Percentiles rank a stretch among this genome's conserved stretches.
Evolutionary conservation across 2,797 vertebrate genomes (phyloP).

Genomic region (Sarcoramphus papa): DNA sequence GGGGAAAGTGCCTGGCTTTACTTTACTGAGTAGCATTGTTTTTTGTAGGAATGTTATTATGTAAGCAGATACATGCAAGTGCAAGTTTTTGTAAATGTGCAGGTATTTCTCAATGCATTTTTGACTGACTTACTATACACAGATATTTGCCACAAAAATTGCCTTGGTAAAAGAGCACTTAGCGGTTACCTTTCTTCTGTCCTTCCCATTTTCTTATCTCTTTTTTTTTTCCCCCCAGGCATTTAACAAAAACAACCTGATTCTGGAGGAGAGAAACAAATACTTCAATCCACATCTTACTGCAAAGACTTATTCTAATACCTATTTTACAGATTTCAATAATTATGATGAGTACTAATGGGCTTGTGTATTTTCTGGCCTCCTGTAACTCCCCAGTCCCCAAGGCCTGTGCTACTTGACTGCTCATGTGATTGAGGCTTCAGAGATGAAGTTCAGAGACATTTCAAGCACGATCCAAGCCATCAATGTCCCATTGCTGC

Average conservation of each 20-base stretch:
- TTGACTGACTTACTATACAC: background rate
- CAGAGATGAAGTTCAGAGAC: constrained; percentile 52
- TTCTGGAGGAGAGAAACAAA: constrained; percentile 97
- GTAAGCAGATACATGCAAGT: background rate
- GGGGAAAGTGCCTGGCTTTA: background rate
- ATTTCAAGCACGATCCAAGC: constrained; percentile 68
- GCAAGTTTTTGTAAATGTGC: background rate
- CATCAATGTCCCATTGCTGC: constrained; percentile 48
- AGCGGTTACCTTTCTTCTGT: background rate
- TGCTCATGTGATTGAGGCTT: constrained; percentile 61
- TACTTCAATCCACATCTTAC: constrained; percentile 97
- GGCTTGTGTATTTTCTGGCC: constrained; percentile 39
- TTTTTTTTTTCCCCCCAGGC: constrained; percentile 74
- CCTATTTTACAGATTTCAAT: constrained; percentile 98
- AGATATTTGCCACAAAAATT: background rate
- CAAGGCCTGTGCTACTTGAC: constrained; percentile 55
- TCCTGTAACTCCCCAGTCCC: constrained; percentile 47
- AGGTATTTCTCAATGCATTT: background rate
- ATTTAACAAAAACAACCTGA: constrained; percentile 99
- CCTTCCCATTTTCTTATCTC: background rate
- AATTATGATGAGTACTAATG: constrained; percentile 95
- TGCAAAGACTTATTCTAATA: constrained; percentile 94
- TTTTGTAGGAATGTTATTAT: background rate
- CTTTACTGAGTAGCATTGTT: background rate
- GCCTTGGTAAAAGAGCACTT: background rate